These are phyloP conservation scores for Sphecodes monilicornis DNA, from an alignment of 2,888 invertebrate genomes.

Conservation along the genomic window DNA sequence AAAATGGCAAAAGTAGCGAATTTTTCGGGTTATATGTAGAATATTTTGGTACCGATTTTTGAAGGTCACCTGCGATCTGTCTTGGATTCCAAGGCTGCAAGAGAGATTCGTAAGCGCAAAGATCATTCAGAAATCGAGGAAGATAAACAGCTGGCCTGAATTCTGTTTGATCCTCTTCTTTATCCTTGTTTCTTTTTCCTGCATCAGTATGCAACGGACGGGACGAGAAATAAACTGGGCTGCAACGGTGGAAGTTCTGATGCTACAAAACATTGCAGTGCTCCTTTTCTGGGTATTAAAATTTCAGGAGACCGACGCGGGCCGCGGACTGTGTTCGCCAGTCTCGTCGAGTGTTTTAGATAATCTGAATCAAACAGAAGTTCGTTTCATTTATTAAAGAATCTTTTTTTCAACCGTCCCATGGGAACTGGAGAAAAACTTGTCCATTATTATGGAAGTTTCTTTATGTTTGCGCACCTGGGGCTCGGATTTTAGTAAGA, in stretches of 20 bases:
- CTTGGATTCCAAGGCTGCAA: not conserved
- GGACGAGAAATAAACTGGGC: not conserved
- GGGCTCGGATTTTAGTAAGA: not conserved
- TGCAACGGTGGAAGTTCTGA: not conserved
- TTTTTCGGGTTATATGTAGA: not conserved
- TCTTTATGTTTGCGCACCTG: not conserved
- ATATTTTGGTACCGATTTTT: not conserved
- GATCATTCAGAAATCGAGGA: not conserved
- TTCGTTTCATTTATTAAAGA: not conserved
- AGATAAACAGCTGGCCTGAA: not conserved
- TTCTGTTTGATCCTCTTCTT: not conserved
- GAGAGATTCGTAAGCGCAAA: too few species aligned
- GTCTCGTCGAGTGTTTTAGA: not conserved
- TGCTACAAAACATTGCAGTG: slow-evolving; percentile 4
- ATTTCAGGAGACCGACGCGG: not conserved
- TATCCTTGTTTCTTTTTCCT: not conserved
- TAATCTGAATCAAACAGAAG: not conserved
- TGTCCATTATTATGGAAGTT: not conserved
- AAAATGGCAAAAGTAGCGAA: too few species aligned
- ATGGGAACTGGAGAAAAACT: not conserved
- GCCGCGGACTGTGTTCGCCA: not conserved
- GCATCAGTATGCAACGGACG: not conserved
- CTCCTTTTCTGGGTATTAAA: not conserved
- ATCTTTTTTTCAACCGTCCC: not conserved
- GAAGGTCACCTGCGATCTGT: not conserved